Conservation (phyloP, 2,797 vertebrate species). For the Gymnoscopelus braueri region DNA sequence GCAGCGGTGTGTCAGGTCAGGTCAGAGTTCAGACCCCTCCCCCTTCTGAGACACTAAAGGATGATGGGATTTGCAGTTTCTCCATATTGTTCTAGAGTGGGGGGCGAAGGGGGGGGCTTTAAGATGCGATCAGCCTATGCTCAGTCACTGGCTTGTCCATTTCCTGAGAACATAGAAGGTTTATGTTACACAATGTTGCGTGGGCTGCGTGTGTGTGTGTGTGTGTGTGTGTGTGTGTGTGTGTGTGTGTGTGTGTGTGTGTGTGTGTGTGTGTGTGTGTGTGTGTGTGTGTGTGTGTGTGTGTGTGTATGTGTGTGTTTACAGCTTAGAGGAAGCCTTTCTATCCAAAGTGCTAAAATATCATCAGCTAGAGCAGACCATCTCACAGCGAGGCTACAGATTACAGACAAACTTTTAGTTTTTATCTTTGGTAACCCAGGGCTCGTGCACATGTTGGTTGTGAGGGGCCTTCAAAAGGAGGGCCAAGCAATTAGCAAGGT, state of each 20-base stretch:
- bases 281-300: constrained; percentile 9
- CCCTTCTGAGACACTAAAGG: constrained; percentile 61
- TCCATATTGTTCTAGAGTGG: constrained; percentile 52
- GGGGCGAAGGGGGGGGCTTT: constrained; percentile 45
- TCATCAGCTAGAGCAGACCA: too few relatives aligned
- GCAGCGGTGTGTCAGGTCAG: constrained; percentile 47
- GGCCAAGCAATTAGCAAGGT: too few relatives aligned
- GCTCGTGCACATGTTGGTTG: too few relatives aligned
- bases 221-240: constrained; percentile 1
- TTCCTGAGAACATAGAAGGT: constrained; percentile 85
- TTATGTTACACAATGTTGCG: constrained; percentile 62
- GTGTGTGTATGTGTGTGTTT: constrained; percentile 15
- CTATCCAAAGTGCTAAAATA: too few relatives aligned
- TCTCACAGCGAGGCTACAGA: background rate
- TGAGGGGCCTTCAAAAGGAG: too few relatives aligned
- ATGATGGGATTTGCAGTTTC: constrained; percentile 63
- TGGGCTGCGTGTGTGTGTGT: constrained; percentile 11
- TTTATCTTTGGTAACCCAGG: too few relatives aligned
- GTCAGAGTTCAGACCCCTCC: constrained; percentile 57
- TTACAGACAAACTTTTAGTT: too few relatives aligned
- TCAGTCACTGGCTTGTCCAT: constrained; percentile 77
- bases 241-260: constrained; percentile 8
- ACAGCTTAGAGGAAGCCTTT: background rate
- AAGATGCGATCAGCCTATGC: constrained; percentile 77
- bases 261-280: constrained; percentile 17